Conservation (phyloP, 2,797 vertebrate genomes). For the Falco rusticolus region DNA sequence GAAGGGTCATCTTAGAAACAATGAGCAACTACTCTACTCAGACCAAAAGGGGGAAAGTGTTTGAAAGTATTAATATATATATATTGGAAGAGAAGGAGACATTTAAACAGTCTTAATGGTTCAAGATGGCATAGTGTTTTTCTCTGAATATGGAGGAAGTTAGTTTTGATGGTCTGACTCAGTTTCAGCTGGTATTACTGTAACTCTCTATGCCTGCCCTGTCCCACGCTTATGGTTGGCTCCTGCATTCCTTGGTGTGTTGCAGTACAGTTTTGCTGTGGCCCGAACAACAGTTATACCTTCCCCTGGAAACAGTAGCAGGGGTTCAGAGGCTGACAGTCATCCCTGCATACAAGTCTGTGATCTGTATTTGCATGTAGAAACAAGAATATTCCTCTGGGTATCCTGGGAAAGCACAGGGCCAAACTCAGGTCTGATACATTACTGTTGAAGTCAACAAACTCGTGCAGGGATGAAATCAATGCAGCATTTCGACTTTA, state of each 20-base stretch:
- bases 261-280: background rate
- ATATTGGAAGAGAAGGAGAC: background rate
- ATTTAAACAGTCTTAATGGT: background rate
- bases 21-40: background rate
- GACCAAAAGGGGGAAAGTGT: background rate
- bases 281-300: too few relatives aligned
- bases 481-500: background rate
- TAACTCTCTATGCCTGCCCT: background rate
- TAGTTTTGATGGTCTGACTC: background rate
- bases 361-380: background rate
- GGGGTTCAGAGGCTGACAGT: background rate
- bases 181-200: background rate
- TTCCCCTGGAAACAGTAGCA: background rate
- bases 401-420: background rate
- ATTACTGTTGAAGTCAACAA: background rate
- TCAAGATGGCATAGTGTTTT: background rate
- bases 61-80: background rate
- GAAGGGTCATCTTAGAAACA: background rate
- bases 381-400: background rate
- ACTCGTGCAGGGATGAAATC: fast-evolving
- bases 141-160: background rate
- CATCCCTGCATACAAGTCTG: fast-evolving
- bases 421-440: background rate
- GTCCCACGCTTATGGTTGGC: background rate
- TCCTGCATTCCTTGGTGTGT: background rate